A percentile compares a stretch with the other conserved stretches of the same genome.
Evolutionary conservation across 1,140 invertebrate species (phyloP).

Genomic region (Lanistes nyassanus): DNA sequence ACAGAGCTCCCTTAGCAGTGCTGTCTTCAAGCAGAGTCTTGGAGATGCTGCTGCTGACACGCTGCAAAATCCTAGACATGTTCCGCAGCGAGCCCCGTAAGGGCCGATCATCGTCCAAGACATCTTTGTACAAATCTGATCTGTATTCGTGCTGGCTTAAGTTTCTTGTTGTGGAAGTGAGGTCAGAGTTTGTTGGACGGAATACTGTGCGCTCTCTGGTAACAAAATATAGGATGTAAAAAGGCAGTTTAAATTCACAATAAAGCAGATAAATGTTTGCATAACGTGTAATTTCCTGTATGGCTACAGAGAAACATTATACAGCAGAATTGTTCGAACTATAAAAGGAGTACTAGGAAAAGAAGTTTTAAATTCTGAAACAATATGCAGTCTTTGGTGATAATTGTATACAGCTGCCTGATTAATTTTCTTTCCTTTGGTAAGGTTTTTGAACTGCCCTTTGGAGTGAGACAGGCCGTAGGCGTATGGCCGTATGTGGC

Average conservation of each 20-base stretch:
- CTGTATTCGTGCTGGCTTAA: slow-evolving; percentile 24
- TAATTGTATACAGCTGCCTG: too few species aligned
- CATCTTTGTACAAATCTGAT: slow-evolving; percentile 15
- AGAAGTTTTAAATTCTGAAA: too few species aligned
- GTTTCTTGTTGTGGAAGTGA: slow-evolving; percentile 18
- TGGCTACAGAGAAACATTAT: not conserved
- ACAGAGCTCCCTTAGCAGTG: slow-evolving; percentile 8
- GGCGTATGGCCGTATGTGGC: too few species aligned
- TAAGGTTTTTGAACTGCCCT: too few species aligned
- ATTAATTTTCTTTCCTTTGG: too few species aligned
- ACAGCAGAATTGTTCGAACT: too few species aligned
- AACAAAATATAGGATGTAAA: not conserved
- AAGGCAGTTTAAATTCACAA: not conserved
- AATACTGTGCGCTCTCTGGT: slow-evolving; percentile 9
- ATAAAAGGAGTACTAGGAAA: too few species aligned
- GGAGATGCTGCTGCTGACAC: slow-evolving; percentile 7
- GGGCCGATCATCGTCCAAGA: slow-evolving; percentile 17
- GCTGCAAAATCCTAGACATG: slow-evolving; percentile 5
- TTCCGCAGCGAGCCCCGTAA: slow-evolving; percentile 15
- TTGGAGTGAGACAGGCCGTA: too few species aligned
- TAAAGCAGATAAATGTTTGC: not conserved
- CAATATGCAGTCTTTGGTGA: too few species aligned
- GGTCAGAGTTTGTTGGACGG: slow-evolving; percentile 20
- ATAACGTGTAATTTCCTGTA: not conserved
- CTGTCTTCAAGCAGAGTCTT: slow-evolving; percentile 14